phyloP scores from a whole-genome alignment of 2,797 vertebrate species.

The Anguilla pacifica region DNA sequence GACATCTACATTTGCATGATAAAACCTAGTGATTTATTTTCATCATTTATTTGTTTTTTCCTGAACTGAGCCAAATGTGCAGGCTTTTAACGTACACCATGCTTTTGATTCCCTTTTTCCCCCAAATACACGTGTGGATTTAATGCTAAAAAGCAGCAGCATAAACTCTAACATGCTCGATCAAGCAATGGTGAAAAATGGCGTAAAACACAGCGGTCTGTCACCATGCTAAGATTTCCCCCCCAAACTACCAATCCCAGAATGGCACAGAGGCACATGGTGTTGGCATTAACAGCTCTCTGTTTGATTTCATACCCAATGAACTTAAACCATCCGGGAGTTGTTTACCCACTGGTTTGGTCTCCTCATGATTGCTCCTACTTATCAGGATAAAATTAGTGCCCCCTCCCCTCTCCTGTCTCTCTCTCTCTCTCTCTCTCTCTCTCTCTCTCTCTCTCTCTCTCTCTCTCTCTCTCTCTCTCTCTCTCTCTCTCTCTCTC shows the following conservation, averaged over 20 bases:
- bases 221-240: background rate
- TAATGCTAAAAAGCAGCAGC: constrained; percentile 27
- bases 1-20: background rate
- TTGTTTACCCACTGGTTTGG: constrained; percentile 48
- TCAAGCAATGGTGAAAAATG: constrained; percentile 31
- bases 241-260: background rate
- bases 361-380: constrained; percentile 36
- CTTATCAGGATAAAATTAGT: constrained; percentile 55
- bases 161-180: background rate
- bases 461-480: constrained; percentile 35
- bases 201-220: constrained; percentile 40
- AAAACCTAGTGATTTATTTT: background rate
- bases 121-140: background rate
- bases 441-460: constrained; percentile 32
- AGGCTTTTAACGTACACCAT: background rate
- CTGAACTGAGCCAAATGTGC: background rate
- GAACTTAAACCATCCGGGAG: constrained; percentile 33
- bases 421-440: constrained; percentile 35
- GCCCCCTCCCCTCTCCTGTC: constrained; percentile 36
- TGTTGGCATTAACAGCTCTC: constrained; percentile 20
- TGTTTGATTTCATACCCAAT: constrained; percentile 40
- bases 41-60: background rate
- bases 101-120: background rate
- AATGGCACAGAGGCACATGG: background rate
- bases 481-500: constrained; percentile 35